These are phyloP conservation scores for Synergus itoensis DNA, from an alignment of 2,888 invertebrate species.

Conservation along the genomic window DNA sequence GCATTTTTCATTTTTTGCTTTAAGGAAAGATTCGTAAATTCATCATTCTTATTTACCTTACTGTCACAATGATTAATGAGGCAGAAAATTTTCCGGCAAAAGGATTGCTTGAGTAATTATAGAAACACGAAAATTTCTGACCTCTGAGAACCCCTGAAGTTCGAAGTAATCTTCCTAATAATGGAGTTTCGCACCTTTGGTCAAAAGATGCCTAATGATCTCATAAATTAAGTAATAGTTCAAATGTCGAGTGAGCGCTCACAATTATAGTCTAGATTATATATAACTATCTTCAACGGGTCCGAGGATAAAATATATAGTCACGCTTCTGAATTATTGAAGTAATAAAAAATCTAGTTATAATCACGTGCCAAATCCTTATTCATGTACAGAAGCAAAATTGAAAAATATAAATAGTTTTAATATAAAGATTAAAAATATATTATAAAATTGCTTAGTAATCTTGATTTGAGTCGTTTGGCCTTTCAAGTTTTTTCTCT, in stretches of 20 bases:
- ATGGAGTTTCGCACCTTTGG: neutral
- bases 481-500: neutral
- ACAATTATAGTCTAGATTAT: no score
- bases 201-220: neutral
- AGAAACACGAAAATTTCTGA: neutral
- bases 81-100: neutral
- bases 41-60: neutral
- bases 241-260: neutral
- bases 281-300: no score
- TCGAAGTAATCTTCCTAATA: neutral
- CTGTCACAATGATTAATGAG: neutral
- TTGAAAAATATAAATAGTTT: no score
- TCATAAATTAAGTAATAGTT: neutral
- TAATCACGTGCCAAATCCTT: no score
- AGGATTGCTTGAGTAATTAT: conserved; percentile 4
- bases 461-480: neutral
- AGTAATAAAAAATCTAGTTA: no score
- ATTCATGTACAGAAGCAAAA: no score
- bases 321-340: no score
- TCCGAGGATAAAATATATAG: no score
- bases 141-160: neutral
- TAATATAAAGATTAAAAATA: no score
- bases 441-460: neutral
- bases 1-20: neutral
- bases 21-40: neutral